These are phyloP conservation scores for Condylostylus longicornis DNA, from an alignment of 1,140 invertebrate genomes.

Conservation along the genomic window DNA sequence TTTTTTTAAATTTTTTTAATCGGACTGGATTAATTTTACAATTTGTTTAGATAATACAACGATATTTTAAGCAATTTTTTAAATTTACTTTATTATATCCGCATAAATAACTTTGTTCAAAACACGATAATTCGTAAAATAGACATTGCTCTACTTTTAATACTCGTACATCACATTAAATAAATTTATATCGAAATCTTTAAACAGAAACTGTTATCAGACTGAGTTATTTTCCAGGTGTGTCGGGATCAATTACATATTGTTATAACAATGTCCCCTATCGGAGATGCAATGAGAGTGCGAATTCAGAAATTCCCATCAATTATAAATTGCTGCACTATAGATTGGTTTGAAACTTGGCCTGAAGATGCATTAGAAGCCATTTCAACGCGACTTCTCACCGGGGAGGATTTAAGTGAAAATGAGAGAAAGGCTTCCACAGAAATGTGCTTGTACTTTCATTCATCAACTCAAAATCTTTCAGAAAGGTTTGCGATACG, in stretches of 20 bases:
- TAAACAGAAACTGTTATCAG: no score
- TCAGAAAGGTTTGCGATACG: constrained; percentile 58
- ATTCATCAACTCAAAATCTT: constrained; percentile 64
- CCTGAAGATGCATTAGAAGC: constrained; percentile 83
- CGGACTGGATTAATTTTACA: no score
- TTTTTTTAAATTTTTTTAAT: no score
- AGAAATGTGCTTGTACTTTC: constrained; percentile 82
- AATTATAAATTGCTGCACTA: constrained; percentile 91
- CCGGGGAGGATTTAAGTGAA: constrained; percentile 66
- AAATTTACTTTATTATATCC: no score
- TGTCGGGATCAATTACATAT: constrained; percentile 87
- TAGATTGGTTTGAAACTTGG: constrained; percentile 96
- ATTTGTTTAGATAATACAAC: no score
- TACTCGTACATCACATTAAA: no score
- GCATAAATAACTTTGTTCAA: no score
- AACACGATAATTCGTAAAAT: no score
- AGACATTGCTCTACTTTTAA: no score
- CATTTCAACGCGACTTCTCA: constrained; percentile 75
- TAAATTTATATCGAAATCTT: no score
- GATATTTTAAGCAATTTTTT: no score
- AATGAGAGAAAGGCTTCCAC: constrained; percentile 56
- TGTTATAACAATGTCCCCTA: constrained; percentile 83
- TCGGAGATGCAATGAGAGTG: constrained; percentile 70
- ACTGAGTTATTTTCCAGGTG: constrained; percentile 39
- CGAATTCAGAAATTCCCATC: constrained; percentile 85